These are phyloP conservation scores for Cataglyphis hispanica DNA, from an alignment of 1,140 invertebrate genomes.

Conservation along the genomic window DNA sequence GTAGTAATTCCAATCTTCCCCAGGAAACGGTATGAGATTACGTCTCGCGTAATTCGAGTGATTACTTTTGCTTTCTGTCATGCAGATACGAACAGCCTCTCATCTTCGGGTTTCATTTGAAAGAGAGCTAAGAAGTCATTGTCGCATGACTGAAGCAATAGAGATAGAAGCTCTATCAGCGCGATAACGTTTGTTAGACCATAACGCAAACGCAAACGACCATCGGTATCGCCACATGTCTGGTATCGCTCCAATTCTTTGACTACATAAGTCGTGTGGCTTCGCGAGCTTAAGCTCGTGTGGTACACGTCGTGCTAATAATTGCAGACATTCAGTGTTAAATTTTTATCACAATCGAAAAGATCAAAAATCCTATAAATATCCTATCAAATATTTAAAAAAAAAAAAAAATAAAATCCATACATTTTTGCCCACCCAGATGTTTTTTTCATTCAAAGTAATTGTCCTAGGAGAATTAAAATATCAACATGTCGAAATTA, in stretches of 20 bases:
- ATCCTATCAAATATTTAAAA: background rate
- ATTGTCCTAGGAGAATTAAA: background rate
- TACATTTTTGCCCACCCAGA: background rate
- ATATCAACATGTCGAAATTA: background rate
- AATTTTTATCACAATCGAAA: background rate
- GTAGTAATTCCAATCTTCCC: background rate
- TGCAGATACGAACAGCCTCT: background rate
- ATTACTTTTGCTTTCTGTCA: constrained; percentile 37
- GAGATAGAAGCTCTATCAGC: background rate
- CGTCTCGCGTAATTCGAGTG: constrained; percentile 15
- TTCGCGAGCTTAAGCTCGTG: constrained; percentile 11
- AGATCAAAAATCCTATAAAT: background rate
- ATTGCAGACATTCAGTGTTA: background rate
- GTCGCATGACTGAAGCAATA: background rate
- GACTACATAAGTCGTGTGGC: constrained; percentile 22
- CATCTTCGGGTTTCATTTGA: background rate
- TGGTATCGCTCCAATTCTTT: constrained; percentile 33
- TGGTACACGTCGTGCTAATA: background rate
- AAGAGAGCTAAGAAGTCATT: constrained; percentile 12
- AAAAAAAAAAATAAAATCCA: background rate
- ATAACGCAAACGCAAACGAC: background rate
- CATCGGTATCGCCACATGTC: background rate
- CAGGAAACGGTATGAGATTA: background rate
- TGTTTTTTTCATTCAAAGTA: background rate
- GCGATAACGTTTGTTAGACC: background rate